A percentile compares a stretch with the other conserved stretches of the same genome.
phyloP scores from a whole-genome alignment of 2,888 invertebrate genomes.

The Lordiphosa fenestrarum region DNA sequence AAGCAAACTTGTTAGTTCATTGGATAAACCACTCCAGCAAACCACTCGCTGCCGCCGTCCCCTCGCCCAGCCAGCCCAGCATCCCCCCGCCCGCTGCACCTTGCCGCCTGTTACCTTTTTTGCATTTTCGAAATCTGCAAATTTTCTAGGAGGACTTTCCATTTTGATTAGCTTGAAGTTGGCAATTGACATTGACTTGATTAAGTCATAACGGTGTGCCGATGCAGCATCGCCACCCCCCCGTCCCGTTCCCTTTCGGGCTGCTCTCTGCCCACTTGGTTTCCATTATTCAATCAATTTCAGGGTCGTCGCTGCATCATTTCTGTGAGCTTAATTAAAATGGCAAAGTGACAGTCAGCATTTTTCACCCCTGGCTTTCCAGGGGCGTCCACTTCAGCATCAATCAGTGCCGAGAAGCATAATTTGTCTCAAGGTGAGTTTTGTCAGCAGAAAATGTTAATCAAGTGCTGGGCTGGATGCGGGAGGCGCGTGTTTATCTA shows the following conservation, averaged over 20 bases:
- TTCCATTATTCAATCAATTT: conserved; percentile 31
- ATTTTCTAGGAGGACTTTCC: conserved; percentile 13
- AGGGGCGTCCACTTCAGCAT: not conserved
- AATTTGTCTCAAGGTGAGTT: conserved; percentile 33
- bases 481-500: conserved; percentile 39
- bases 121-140: too few relatives aligned
- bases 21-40: too few relatives aligned
- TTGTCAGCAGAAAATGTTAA: not conserved
- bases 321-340: conserved; percentile 31
- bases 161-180: conserved; percentile 34
- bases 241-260: too few relatives aligned
- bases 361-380: conserved; percentile 10
- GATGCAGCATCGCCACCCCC: not conserved
- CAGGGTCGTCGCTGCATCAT: conserved; percentile 13
- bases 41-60: too few relatives aligned
- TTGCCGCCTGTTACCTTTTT: conserved; percentile 1
- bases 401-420: not conserved
- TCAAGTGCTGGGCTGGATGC: not conserved
- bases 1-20: too few relatives aligned
- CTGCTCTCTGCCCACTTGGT: conserved; percentile 2
- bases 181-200: conserved; percentile 45
- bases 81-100: not conserved
- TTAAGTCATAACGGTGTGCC: conserved; percentile 22
- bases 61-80: too few relatives aligned
- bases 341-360: conserved; percentile 16